Percentiles rank a stretch among this genome's conserved stretches.
Evolutionary conservation across 2,797 vertebrate genomes (phyloP).

Genomic region (Falco rusticolus): DNA sequence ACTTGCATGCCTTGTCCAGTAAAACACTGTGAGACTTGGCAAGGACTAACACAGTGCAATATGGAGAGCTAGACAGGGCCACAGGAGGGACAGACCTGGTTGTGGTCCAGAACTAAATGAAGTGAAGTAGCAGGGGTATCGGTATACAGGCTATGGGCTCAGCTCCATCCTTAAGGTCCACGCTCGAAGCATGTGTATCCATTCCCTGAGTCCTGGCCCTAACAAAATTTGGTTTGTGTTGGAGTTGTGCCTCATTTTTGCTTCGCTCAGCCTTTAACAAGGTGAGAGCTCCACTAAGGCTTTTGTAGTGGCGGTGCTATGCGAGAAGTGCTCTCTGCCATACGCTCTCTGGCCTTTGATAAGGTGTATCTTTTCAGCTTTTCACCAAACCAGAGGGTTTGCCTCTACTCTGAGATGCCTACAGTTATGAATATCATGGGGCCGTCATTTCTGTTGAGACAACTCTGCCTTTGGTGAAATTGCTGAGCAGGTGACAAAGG

Average conservation of each 20-base stretch:
- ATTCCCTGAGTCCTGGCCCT: background rate
- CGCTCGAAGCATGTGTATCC: background rate
- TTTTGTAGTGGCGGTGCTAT: background rate
- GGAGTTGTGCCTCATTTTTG: background rate
- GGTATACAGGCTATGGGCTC: background rate
- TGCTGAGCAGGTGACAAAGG: background rate
- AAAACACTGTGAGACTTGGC: slow-evolving; percentile 13
- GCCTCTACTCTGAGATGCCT: background rate
- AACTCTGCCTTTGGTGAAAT: background rate
- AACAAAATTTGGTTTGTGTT: background rate
- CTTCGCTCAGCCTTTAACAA: rapidly evolving
- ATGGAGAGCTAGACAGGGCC: slow-evolving; percentile 10
- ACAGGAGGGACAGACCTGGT: background rate
- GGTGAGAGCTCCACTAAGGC: background rate
- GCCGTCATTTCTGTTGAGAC: background rate
- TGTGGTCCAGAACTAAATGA: background rate
- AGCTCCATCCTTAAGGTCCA: background rate
- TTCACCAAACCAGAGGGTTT: background rate
- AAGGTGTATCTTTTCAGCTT: background rate
- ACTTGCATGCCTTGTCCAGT: slow-evolving; percentile 2
- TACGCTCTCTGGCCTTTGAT: background rate
- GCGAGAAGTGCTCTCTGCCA: no score
- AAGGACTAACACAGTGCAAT: background rate
- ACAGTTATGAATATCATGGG: rapidly evolving
- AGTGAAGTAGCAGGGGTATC: background rate